Percentiles rank a stretch among this genome's conserved stretches.
These are phyloP conservation scores for Drosophila equinoxialis DNA, from an alignment of 1,140 invertebrate species.

Conservation along the genomic window DNA sequence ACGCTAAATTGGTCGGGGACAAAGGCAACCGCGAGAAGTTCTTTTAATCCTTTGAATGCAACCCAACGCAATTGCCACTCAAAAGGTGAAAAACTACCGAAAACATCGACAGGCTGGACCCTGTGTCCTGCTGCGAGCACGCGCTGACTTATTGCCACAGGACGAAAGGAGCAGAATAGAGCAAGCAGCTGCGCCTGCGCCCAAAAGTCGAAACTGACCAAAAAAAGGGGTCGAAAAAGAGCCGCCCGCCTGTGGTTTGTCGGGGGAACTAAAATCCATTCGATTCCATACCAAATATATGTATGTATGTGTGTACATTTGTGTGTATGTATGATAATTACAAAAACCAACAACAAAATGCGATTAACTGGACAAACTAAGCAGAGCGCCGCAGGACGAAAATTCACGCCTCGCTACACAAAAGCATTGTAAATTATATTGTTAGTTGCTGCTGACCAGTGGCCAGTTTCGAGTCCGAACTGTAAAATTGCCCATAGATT, in stretches of 20 bases:
- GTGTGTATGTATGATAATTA: conserved; percentile 62
- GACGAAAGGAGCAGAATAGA: not conserved
- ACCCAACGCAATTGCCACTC: conserved; percentile 63
- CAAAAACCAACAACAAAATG: conserved; percentile 63
- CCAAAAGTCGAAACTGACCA: conserved; percentile 34
- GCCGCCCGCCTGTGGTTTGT: conserved; percentile 56
- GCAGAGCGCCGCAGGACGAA: conserved; percentile 34
- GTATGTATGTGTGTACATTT: not conserved
- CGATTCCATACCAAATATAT: not conserved
- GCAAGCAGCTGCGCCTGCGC: conserved; percentile 61
- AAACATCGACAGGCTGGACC: conserved; percentile 50
- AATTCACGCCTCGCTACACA: conserved; percentile 82
- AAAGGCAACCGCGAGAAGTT: conserved; percentile 55
- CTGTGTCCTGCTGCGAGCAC: conserved; percentile 62
- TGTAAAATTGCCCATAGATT: conserved; percentile 52
- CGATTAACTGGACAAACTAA: conserved; percentile 58
- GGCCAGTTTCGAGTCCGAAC: conserved; percentile 32
- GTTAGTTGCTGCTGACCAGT: conserved; percentile 58
- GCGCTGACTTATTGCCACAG: conserved; percentile 55
- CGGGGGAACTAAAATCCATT: conserved; percentile 68
- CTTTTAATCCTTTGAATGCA: conserved; percentile 63
- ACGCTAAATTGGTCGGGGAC: conserved; percentile 70
- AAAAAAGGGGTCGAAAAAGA: conserved; percentile 60
- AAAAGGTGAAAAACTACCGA: conserved; percentile 73
- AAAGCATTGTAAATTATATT: conserved; percentile 81